Percentiles rank a stretch among this genome's conserved stretches.
Conservation (phyloP, 1,140 invertebrate genomes). For the Hormaphis cornu region DNA sequence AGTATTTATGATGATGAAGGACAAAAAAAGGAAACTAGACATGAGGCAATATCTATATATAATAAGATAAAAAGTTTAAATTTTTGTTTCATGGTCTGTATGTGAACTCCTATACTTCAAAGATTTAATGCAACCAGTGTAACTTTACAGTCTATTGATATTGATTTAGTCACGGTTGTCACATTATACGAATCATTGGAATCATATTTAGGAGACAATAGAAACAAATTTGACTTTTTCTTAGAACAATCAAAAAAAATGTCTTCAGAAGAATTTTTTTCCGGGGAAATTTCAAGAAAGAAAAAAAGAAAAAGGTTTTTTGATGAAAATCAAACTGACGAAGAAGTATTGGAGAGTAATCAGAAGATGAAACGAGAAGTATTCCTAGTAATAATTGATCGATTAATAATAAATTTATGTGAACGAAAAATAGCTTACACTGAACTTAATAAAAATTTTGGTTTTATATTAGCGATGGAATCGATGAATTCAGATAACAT, state of each 20-base stretch:
- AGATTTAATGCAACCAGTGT: constrained; percentile 31
- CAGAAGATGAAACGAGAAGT: constrained; percentile 12
- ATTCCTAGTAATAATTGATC: neutral
- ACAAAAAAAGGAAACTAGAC: constrained; percentile 28
- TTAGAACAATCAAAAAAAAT: constrained; percentile 21
- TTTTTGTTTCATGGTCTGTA: constrained; percentile 30
- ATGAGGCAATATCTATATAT: constrained; percentile 23
- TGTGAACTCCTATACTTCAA: constrained; percentile 33
- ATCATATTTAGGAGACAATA: constrained; percentile 21
- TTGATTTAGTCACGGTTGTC: neutral
- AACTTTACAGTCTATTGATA: constrained; percentile 16
- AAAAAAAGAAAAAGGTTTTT: constrained; percentile 2
- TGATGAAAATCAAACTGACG: too few species aligned
- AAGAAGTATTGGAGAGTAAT: neutral
- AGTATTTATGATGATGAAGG: constrained; percentile 16
- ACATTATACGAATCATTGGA: constrained; percentile 1
- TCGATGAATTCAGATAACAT: neutral
- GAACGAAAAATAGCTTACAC: constrained; percentile 8
- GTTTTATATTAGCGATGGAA: neutral
- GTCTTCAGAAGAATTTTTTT: constrained; percentile 13
- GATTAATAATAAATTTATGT: constrained; percentile 3
- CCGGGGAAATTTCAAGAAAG: neutral
- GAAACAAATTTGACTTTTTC: constrained; percentile 29
- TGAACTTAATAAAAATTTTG: constrained; percentile 9
- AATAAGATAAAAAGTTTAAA: constrained; percentile 32